phyloP scores from a whole-genome alignment of 2,113 vertebrate genomes.

The Lanius collurio region DNA sequence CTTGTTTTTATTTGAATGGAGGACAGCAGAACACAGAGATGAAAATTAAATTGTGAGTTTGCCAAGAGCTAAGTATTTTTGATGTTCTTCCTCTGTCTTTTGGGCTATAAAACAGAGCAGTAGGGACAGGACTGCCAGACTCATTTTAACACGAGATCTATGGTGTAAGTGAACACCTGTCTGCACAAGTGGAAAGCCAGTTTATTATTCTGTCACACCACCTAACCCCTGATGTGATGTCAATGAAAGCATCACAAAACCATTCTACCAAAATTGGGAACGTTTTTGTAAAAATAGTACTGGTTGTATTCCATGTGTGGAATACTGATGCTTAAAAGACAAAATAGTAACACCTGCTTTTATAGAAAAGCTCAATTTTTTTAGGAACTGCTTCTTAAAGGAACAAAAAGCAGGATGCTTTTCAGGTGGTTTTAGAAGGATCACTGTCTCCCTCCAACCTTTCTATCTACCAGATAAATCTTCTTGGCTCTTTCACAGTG shows the following conservation, averaged over 20 bases:
- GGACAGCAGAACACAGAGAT: background rate
- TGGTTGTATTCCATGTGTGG: background rate
- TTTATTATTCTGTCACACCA: background rate
- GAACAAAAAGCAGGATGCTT: background rate
- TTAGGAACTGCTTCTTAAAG: background rate
- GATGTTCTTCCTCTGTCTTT: background rate
- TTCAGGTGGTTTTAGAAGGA: background rate
- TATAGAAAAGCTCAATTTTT: background rate
- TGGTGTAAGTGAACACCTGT: background rate
- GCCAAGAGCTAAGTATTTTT: background rate
- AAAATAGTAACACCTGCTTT: background rate
- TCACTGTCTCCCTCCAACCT: background rate
- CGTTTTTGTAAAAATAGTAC: background rate
- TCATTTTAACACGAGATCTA: background rate
- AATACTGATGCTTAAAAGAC: background rate
- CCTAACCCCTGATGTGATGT: background rate
- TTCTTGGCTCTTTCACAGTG: background rate
- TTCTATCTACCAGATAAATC: background rate
- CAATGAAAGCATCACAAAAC: background rate
- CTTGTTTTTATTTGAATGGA: background rate
- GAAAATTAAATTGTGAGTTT: constrained; percentile 20
- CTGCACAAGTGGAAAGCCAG: background rate
- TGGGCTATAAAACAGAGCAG: background rate
- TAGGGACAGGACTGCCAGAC: background rate
- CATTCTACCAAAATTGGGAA: background rate